Evolutionary conservation across 2,888 invertebrate genomes (phyloP).

Genomic region (Resseliella maxima): DNA sequence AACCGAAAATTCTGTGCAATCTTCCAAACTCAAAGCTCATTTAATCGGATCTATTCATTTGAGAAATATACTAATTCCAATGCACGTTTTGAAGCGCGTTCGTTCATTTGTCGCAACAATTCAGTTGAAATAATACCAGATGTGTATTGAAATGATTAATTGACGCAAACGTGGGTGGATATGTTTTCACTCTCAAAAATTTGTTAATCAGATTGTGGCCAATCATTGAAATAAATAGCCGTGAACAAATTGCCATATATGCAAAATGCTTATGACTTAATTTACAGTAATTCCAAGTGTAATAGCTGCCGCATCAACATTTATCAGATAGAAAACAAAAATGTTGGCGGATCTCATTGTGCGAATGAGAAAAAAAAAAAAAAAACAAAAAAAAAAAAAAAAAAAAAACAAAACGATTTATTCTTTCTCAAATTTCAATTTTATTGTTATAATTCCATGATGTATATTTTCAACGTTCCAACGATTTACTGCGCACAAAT

Average conservation of each 20-base stretch:
- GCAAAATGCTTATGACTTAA: background rate
- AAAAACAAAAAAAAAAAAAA: no score
- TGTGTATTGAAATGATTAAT: slow-evolving; percentile 5
- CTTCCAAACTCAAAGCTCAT: no score
- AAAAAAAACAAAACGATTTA: no score
- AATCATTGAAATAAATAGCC: background rate
- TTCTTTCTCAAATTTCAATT: background rate
- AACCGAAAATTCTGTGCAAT: no score
- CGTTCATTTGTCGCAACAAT: no score
- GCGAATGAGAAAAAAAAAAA: no score
- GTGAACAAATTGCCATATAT: background rate
- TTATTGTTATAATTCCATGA: no score
- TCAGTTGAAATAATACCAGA: background rate
- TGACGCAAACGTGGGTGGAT: background rate
- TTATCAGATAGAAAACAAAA: background rate
- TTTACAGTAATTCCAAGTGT: background rate
- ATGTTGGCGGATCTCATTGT: no score
- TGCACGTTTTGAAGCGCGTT: no score
- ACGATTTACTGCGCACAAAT: slow-evolving; percentile 11
- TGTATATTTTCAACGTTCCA: no score
- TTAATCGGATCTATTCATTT: no score
- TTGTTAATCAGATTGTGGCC: slow-evolving; percentile 9
- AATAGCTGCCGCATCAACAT: background rate
- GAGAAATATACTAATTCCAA: no score
- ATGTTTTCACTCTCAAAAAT: background rate